Evolutionary conservation across 2,888 invertebrate species (phyloP), one percentile per base, ranked within the genome.

Genomic region (Drosophila buzzatii): DNA sequence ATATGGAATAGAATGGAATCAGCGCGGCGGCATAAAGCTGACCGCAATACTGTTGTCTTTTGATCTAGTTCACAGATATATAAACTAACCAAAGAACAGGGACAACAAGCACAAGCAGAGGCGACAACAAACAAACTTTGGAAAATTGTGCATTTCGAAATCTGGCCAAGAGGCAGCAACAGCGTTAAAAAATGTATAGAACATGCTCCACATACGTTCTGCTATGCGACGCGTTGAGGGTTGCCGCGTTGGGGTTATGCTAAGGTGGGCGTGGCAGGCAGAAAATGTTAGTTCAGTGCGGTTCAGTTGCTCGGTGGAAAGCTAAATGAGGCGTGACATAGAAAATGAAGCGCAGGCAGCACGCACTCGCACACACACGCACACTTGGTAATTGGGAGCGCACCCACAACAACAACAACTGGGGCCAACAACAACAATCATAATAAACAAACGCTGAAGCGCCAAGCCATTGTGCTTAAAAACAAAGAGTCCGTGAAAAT

Each of bases 301-400:
- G 62, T 61, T 65, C 62, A 59, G 65, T 70, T 65, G 84, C 72
- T 89, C 49, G 7, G 85, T 76, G 87, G 79, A 87, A 89, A 89
- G 74, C 89, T 86, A 85, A 85, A 85, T 85, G 84, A 85, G 89
- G 89, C 84, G 79, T 85, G 89, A 89, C 84, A 85, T 74, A 67
- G 89, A 84, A 86, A 82, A 72, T 70, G 71, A 79, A 56, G 70
- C 65, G 62, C 74, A 61, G 47, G 42, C 52, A 35, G 52, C 68
- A 66, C 68, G 61, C 75, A 70, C 55, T 45, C 16, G 20, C 14
- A 59, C 42, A 39, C 18, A 65, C 60, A 27, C 58, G 71, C 44
- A 20, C 61, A 72, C 78, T 79, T 80, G 76, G 77, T 76, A 76
- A 79, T 81, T 81, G 79, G 72, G 77, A 76, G 66, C 80, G 44